These are phyloP conservation scores for Hetaerina americana DNA, from an alignment of 1,140 invertebrate species.

Conservation along the genomic window DNA sequence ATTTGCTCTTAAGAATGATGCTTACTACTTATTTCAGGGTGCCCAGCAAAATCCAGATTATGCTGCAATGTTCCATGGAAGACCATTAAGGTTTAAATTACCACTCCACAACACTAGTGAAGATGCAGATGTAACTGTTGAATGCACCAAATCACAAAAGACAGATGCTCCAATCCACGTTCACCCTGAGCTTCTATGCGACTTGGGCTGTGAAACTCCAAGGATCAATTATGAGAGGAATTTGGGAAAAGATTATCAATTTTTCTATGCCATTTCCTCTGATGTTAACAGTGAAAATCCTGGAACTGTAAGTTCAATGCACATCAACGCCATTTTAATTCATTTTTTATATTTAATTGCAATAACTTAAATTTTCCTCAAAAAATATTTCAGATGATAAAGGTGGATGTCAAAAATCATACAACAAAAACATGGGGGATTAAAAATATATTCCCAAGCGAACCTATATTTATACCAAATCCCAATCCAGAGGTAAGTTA, in stretches of 20 bases:
- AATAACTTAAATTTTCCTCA: too few species aligned
- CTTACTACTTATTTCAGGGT: slow-evolving; percentile 35
- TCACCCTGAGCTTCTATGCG: slow-evolving; percentile 49
- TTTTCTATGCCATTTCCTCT: slow-evolving; percentile 79
- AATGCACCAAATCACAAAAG: slow-evolving; percentile 3
- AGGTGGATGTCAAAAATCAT: slow-evolving; percentile 56
- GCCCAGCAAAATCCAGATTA: slow-evolving; percentile 68
- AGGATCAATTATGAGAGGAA: slow-evolving; percentile 56
- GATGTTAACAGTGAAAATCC: slow-evolving; percentile 71
- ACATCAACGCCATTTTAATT: slow-evolving; percentile 7
- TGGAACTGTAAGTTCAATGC: slow-evolving; percentile 56
- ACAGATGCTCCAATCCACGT: slow-evolving; percentile 36
- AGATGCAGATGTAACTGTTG: not conserved
- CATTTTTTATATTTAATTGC: not conserved
- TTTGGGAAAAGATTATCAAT: slow-evolving; percentile 59
- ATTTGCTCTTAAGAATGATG: not conserved
- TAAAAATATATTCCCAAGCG: slow-evolving; percentile 61
- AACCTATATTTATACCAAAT: slow-evolving; percentile 69
- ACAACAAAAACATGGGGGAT: slow-evolving; percentile 57
- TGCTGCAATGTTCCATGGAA: slow-evolving; percentile 58
- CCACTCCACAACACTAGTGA: slow-evolving; percentile 31
- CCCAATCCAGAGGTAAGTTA: slow-evolving; percentile 46
- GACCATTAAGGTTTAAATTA: slow-evolving; percentile 58
- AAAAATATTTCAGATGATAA: slow-evolving; percentile 58
- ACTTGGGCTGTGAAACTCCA: slow-evolving; percentile 72